Evolutionary conservation across 2,113 vertebrate species (phyloP).

Genomic region (Scalopus aquaticus): DNA sequence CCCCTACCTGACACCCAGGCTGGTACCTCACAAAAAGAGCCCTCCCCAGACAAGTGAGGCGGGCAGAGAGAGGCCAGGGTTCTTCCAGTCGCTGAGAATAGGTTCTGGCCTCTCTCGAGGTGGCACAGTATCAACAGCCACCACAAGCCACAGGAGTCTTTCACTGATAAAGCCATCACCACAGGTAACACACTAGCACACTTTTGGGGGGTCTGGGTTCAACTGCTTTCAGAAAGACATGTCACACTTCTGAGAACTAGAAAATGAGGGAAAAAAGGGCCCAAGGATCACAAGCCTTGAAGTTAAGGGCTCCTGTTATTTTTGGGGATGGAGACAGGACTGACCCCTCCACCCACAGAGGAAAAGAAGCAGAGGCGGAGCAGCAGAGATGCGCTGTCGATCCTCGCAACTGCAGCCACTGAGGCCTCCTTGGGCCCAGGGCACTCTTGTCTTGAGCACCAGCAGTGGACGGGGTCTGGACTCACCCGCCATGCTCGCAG

Average conservation of each 20-base stretch:
- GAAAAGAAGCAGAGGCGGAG: neutral
- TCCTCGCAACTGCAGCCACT: accelerated
- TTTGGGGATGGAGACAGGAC: neutral
- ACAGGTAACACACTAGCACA: neutral
- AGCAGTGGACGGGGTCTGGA: neutral
- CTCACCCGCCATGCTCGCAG: conserved; percentile 95
- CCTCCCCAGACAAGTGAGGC: neutral
- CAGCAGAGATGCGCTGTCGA: neutral
- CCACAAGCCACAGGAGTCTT: neutral
- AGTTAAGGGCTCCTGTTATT: neutral
- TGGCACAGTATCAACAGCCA: neutral
- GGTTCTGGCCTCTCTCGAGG: neutral
- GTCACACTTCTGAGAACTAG: neutral
- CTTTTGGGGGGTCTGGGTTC: neutral
- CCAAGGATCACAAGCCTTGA: neutral
- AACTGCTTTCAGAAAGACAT: neutral
- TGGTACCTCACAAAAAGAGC: neutral
- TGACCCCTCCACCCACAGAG: neutral
- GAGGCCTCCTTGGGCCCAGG: neutral
- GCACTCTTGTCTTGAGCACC: accelerated
- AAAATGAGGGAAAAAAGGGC: neutral
- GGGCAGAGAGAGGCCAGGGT: neutral
- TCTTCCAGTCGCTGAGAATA: neutral
- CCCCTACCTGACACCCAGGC: neutral
- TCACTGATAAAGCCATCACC: neutral